Evolutionary conservation across 2,113 vertebrate species (phyloP), one percentile per base, ranked within the genome.

Genomic region (Malurus elegans): DNA sequence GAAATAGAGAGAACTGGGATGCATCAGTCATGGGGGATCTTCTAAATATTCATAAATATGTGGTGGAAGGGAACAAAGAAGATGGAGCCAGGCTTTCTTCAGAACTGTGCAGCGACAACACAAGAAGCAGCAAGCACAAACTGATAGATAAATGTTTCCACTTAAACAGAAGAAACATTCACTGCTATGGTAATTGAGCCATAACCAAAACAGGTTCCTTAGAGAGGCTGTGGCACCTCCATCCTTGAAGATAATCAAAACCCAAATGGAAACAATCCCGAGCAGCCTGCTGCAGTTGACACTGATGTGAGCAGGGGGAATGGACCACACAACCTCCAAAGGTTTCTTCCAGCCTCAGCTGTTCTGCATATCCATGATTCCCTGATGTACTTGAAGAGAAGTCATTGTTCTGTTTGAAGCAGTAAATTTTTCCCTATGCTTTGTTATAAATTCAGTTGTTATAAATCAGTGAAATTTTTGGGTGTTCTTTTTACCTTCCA

Each of bases 41-140:
- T 31, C 6, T 1, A 3, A 31, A n/a, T 60, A 6, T 28, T 34
- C n/a, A 2, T 34, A 64, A 66, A 45, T 56, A 15, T 0, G 0
- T 71, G 26, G 4, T 61, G 28, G 11, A 17, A 44, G 21, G 31
- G 31, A 70, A 23, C 34, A 34, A 51, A 74, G 47, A 54, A 50
- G 28, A 5, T 58, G 20, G 32, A 71, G 11, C 8, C 25, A 56
- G 20, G 2, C 29, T 31, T 34, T 25, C 11, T 82, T 72, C 29
- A 20, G 25, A 26, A 4, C 38, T 51, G 3, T 25, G 32, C 24
- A 26, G 18, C 9, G 21, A 54, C 71, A 45, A 14, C 47, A 8
- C 19, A 17, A 65, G 74, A 54, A 20, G 10, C 62, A n/a, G 0
- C 10, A 36, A 47, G 40, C 56, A 67, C 17, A 65, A 57, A 15